phyloP scores from a whole-genome alignment of 2,113 vertebrate genomes.

The Balaenoptera acutorostrata region DNA sequence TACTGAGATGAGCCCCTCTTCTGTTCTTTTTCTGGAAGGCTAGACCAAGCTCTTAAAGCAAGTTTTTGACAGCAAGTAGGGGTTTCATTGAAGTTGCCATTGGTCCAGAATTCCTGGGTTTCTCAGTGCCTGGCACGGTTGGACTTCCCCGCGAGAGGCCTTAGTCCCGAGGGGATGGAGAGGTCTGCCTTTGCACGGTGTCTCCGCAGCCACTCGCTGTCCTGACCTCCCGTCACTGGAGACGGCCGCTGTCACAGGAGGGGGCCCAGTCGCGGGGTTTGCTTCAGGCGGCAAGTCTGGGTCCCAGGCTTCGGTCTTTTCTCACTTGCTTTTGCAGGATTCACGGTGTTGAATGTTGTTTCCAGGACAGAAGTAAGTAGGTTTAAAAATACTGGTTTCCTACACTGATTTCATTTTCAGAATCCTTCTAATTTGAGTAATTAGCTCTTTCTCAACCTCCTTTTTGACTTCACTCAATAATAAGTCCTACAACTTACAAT shows the following conservation, averaged over 20 bases:
- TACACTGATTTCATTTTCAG: background rate
- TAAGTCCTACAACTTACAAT: background rate
- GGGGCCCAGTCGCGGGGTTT: accelerated
- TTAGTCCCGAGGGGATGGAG: accelerated
- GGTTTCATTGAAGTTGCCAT: background rate
- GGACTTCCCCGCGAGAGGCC: accelerated
- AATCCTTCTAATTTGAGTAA: background rate
- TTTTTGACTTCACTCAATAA: background rate
- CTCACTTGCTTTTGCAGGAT: background rate
- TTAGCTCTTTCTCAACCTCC: background rate
- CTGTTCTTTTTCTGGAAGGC: background rate
- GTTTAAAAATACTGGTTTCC: background rate
- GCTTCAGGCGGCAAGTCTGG: accelerated
- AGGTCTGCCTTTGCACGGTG: accelerated
- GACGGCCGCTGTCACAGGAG: background rate
- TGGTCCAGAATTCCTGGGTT: background rate
- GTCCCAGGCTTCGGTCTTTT: background rate
- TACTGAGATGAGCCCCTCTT: background rate
- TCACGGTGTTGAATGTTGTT: background rate
- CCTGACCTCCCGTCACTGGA: accelerated
- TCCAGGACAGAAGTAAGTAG: background rate
- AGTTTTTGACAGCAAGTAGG: background rate
- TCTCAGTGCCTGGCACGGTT: background rate
- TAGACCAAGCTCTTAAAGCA: background rate
- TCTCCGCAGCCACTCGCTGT: accelerated